phyloP scores from a whole-genome alignment of 2,797 vertebrate species.

The Furcifer pardalis region DNA sequence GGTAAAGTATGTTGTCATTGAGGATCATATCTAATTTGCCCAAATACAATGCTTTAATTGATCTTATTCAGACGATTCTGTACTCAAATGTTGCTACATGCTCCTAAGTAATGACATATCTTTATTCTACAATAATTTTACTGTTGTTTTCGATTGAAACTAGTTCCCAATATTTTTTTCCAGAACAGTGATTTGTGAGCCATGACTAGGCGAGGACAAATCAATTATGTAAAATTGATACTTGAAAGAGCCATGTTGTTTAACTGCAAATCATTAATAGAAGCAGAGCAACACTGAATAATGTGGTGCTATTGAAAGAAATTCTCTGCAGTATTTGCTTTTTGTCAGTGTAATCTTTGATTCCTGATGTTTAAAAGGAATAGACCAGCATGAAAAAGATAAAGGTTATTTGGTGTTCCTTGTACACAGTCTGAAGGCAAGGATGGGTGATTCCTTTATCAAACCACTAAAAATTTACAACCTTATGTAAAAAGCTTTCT shows the following conservation, averaged over 20 bases:
- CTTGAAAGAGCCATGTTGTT: slow-evolving; percentile 64
- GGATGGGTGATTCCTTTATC: too few species aligned
- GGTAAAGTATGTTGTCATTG: not conserved
- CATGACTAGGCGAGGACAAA: not conserved
- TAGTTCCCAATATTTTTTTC: not conserved
- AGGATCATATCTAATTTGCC: not conserved
- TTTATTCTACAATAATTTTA: slow-evolving; percentile 1
- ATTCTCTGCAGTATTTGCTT: slow-evolving; percentile 8
- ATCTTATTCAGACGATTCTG: not conserved
- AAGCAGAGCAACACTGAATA: slow-evolving; percentile 20
- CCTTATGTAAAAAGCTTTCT: too few species aligned
- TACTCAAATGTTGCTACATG: not conserved
- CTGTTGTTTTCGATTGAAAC: not conserved
- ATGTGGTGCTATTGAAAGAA: slow-evolving; percentile 1
- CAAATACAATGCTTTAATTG: not conserved
- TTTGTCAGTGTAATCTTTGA: not conserved
- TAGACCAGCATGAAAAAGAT: too few species aligned
- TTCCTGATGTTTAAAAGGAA: rapidly evolving
- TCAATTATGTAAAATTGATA: slow-evolving; percentile 51
- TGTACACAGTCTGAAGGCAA: too few species aligned
- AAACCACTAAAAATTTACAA: too few species aligned
- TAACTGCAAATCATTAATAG: slow-evolving; percentile 29
- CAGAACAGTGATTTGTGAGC: not conserved
- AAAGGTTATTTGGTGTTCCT: too few species aligned
- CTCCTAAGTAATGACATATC: not conserved